phyloP scores from a whole-genome alignment of 2,113 vertebrate genomes.

The Zosterops hypoxanthus region DNA sequence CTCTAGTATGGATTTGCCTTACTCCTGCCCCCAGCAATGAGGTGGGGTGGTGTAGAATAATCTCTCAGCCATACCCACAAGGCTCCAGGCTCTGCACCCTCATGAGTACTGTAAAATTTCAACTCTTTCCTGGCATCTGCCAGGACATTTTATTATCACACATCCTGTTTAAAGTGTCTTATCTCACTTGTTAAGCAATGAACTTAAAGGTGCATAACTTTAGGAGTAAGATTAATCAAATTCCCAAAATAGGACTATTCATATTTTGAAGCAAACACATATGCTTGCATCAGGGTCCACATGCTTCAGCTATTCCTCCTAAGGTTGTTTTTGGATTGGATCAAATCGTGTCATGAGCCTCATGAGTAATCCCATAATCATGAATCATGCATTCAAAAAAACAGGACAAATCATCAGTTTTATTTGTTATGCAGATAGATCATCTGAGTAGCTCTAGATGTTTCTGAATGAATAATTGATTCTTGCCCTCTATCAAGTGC shows the following conservation, averaged over 20 bases:
- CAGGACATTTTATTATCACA: background rate
- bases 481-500: background rate
- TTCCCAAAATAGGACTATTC: background rate
- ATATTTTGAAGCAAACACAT: background rate
- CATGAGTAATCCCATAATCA: slow-evolving; percentile 46
- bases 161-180: background rate
- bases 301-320: background rate
- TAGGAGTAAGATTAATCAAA: background rate
- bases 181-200: background rate
- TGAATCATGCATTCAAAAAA: slow-evolving; percentile 51
- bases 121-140: background rate
- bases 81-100: background rate
- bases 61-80: accelerated
- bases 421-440: slow-evolving; percentile 44
- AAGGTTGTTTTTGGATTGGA: slow-evolving; percentile 1
- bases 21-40: background rate
- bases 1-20: background rate
- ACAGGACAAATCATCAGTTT: slow-evolving; percentile 26
- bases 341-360: slow-evolving; percentile 30
- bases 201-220: background rate
- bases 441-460: slow-evolving; percentile 36
- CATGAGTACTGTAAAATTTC: background rate
- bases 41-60: background rate
- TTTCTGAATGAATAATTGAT: slow-evolving; percentile 57
- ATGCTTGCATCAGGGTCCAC: background rate